Base-by-base conservation (phyloP, 1,140 invertebrate genomes). In the Samia ricini region DNA sequence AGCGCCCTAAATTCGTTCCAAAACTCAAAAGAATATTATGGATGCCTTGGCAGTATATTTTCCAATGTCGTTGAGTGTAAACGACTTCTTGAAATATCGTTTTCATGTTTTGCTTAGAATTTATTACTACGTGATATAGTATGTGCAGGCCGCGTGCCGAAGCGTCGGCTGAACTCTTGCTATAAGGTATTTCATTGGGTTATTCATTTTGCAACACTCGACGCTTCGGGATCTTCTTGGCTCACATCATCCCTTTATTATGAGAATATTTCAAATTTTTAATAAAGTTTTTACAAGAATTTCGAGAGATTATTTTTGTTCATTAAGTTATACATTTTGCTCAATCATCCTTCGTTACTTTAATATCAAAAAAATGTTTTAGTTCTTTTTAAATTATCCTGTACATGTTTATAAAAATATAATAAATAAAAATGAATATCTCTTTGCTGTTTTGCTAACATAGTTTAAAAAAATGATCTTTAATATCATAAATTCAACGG, bases 51-150 rank as follows among this genome's bases (percentile, higher is more conserved):
- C 4, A 29, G 1, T 29, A 29, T 29, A 5, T 29, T n/a, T n/a
- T n/a, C n/a, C n/a, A 69, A 77, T 61, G 15, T 36, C 26, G 26
- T 29, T 5, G 26, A 29, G 4, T 2, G 4, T 29, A 29, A 29
- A 29, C 10, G 26, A 8, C 36, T 21, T 66, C 29, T 26, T 52
- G 57, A 52, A 61, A 68, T 61, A 67, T 66, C 64, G 64, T 72
- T 74, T 70, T 61, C 66, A 71, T 70, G 69, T 68, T 76, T 76
- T 65, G 56, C 64, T 70, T 56, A 64, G 65, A 75, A 78, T 78
- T 78, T 78, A 78, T 77, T 68, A 65, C 60, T 72, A 61, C 59
- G 73, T 69, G 70, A 75, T 75, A 75, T 69, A 66, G 63, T 67
- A 61, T 61, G 58, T 57, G 61, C 33, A 61, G 24, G 56, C 49